A percentile compares a stretch with the other conserved stretches of the same genome.
Evolutionary conservation across 1,140 invertebrate species (phyloP).

Genomic region (Zelostemma sp.): DNA sequence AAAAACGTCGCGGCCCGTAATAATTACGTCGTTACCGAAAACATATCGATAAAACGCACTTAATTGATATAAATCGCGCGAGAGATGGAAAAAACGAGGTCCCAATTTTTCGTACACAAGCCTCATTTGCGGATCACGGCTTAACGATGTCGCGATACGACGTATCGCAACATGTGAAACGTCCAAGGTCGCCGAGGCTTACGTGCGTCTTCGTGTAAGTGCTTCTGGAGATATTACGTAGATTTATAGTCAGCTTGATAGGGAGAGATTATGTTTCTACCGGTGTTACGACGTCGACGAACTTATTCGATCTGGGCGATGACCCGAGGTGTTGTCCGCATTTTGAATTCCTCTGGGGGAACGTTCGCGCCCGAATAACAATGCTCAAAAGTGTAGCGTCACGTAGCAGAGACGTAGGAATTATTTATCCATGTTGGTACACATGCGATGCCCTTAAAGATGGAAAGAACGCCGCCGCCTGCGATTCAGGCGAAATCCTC

Average conservation of each 20-base stretch:
- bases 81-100: conserved; percentile 22
- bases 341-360: conserved; percentile 21
- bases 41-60: background rate
- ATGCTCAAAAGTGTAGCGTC: background rate
- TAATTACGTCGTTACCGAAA: too few species aligned
- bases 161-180: conserved; percentile 29
- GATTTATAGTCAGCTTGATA: conserved; percentile 48
- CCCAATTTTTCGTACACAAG: conserved; percentile 22
- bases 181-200: conserved; percentile 31
- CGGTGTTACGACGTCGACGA: conserved; percentile 34
- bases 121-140: conserved; percentile 21
- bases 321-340: conserved; percentile 1
- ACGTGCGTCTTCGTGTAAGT: conserved; percentile 32
- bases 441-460: conserved; percentile 22
- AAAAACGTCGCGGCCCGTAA: too few species aligned
- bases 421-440: conserved; percentile 30
- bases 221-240: conserved; percentile 40
- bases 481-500: conserved; percentile 25
- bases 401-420: conserved; percentile 8
- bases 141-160: conserved; percentile 44
- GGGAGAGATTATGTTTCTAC: conserved; percentile 46
- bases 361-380: conserved; percentile 1
- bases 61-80: conserved; percentile 28
- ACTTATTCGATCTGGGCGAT: conserved; percentile 27
- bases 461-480: conserved; percentile 39